Evolutionary conservation across 2,113 vertebrate species (phyloP).

Genomic region (Kobus ellipsiprymnus): DNA sequence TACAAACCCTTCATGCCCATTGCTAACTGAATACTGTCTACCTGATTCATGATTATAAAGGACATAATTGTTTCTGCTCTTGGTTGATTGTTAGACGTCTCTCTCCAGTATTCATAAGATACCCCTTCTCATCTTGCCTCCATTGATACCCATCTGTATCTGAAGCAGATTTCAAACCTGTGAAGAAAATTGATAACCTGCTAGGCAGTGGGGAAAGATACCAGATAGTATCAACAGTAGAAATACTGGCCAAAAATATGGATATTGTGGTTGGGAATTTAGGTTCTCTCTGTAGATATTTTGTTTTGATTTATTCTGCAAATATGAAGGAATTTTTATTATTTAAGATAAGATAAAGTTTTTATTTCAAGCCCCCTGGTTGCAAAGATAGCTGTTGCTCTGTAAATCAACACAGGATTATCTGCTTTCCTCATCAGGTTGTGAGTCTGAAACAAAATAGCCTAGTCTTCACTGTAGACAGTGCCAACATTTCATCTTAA

Average conservation of each 20-base stretch:
- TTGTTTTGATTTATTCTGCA: conserved; percentile 4
- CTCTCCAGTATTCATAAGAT: not conserved
- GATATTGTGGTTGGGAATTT: not conserved
- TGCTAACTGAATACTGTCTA: not conserved
- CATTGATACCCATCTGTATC: not conserved
- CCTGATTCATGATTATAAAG: not conserved
- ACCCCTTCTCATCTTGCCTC: not conserved
- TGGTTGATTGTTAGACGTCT: not conserved
- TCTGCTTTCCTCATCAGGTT: not conserved
- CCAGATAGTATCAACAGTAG: not conserved
- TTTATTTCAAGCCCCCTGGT: not conserved
- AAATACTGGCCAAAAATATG: not conserved
- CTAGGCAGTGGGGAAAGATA: not conserved
- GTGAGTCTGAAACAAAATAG: conserved; percentile 11
- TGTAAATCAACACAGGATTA: conserved; percentile 36
- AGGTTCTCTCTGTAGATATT: not conserved
- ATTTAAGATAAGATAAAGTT: conserved; percentile 29
- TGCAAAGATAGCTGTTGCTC: not conserved
- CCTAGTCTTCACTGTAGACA: not conserved
- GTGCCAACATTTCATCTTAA: not conserved
- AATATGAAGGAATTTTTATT: not conserved
- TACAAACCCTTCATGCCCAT: not conserved
- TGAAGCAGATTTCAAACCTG: not conserved
- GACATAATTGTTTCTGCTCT: not conserved
- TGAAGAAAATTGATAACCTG: not conserved